These are phyloP conservation scores for Rhagonycha lutea DNA, from an alignment of 2,888 invertebrate genomes.

Conservation along the genomic window DNA sequence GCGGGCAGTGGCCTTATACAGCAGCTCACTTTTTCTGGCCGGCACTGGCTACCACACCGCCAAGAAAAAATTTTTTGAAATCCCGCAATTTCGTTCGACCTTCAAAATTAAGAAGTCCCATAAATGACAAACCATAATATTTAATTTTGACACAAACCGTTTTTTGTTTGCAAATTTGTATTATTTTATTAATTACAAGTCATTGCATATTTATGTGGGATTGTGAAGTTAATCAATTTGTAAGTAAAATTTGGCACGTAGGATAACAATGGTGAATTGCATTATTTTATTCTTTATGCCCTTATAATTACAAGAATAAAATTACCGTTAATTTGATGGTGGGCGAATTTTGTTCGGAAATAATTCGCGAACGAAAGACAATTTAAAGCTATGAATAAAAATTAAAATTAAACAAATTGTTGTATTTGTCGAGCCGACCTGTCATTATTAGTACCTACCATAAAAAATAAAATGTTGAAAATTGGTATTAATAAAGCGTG, in stretches of 20 bases:
- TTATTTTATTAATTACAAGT: neutral
- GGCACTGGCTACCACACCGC: neutral
- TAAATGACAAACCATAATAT: neutral
- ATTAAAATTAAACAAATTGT: neutral
- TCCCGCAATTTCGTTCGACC: neutral
- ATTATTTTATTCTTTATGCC: constrained; percentile 14
- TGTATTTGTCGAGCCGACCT: neutral
- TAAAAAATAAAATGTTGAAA: neutral
- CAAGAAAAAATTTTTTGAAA: neutral
- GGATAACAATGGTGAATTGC: constrained; percentile 15
- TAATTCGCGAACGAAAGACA: neutral
- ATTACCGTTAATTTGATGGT: neutral
- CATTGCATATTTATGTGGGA: constrained; percentile 3
- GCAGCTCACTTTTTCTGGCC: neutral
- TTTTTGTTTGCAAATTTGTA: neutral
- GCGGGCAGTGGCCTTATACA: neutral
- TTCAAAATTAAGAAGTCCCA: neutral
- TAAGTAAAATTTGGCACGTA: constrained; percentile 16
- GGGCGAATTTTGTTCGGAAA: neutral
- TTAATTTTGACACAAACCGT: neutral
- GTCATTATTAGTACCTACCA: neutral
- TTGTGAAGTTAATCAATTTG: constrained; percentile 7
- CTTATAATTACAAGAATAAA: constrained; percentile 8
- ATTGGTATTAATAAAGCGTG: neutral
- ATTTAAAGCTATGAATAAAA: neutral